Percentiles rank a stretch among this genome's conserved stretches.
phyloP scores from a whole-genome alignment of 2,797 vertebrate genomes.

The Naso thynnoides region DNA sequence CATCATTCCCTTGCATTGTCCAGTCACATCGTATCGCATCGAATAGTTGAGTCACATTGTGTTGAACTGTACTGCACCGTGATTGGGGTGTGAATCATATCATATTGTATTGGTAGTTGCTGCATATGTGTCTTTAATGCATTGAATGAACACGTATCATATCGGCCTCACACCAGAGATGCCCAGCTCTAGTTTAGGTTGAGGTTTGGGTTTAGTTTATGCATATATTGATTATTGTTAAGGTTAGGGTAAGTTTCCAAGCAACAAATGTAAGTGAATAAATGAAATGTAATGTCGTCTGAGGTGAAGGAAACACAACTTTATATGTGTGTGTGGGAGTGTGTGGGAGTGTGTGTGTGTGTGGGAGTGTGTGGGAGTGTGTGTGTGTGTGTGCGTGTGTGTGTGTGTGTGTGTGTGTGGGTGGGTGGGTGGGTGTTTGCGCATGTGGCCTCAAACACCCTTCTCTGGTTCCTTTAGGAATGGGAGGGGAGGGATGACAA shows the following conservation, averaged over 20 bases:
- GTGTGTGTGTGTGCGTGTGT: conserved; percentile 19
- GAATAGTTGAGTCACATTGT: no score
- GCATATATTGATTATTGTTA: not conserved
- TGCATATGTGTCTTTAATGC: no score
- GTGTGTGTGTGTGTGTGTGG: conserved; percentile 3
- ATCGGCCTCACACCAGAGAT: no score
- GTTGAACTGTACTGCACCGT: no score
- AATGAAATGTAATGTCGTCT: not conserved
- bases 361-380: conserved; percentile 3
- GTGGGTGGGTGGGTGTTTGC: conserved; percentile 12
- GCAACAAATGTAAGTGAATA: not conserved
- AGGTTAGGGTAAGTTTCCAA: not conserved
- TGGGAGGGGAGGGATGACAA: conserved; percentile 54
- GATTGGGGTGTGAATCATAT: no score
- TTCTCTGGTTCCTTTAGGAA: conserved; percentile 42
- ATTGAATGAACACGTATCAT: no score
- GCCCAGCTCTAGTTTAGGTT: no score
- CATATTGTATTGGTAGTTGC: no score
- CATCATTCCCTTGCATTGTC: no score
- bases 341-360: conserved; percentile 18
- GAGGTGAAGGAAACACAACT: not conserved
- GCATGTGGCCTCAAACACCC: conserved; percentile 39
- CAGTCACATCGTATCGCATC: no score
- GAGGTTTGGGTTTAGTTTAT: no score
- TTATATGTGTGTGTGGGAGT: conserved; percentile 10